phyloP scores from a whole-genome alignment of 2,888 invertebrate species.

The Aporophyla lueneburgensis region DNA sequence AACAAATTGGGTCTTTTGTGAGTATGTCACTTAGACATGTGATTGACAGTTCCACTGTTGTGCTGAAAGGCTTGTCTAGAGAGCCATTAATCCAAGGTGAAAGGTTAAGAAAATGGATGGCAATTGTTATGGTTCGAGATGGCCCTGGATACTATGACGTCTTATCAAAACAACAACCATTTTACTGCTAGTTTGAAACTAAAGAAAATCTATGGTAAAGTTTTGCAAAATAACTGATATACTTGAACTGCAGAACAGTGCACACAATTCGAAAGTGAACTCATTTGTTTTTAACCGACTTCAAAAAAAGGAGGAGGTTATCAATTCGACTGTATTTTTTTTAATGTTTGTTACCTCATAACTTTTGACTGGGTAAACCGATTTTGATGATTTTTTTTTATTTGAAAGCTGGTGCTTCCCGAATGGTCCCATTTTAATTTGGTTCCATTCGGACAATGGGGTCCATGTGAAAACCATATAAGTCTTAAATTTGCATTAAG shows the following conservation, averaged over 20 bases:
- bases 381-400: no score
- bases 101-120: neutral
- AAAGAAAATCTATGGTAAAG: neutral
- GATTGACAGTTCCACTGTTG: slow-evolving; percentile 11
- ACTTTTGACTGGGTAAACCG: no score
- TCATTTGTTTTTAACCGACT: no score
- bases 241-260: neutral
- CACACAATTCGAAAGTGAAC: no score
- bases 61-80: neutral
- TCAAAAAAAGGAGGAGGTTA: no score
- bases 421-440: no score
- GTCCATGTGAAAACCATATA: no score
- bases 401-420: no score
- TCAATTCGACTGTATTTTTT: no score
- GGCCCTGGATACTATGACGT: neutral
- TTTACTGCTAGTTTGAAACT: neutral
- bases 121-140: neutral
- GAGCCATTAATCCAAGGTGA: neutral
- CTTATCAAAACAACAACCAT: neutral
- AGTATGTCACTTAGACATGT: neutral
- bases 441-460: no score
- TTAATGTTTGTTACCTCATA: no score
- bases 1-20: slow-evolving; percentile 35
- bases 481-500: no score
- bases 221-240: neutral